A percentile compares a stretch with the other conserved stretches of the same genome.
Conservation (phyloP, 2,113 vertebrate genomes). For the Colaptes auratus region DNA sequence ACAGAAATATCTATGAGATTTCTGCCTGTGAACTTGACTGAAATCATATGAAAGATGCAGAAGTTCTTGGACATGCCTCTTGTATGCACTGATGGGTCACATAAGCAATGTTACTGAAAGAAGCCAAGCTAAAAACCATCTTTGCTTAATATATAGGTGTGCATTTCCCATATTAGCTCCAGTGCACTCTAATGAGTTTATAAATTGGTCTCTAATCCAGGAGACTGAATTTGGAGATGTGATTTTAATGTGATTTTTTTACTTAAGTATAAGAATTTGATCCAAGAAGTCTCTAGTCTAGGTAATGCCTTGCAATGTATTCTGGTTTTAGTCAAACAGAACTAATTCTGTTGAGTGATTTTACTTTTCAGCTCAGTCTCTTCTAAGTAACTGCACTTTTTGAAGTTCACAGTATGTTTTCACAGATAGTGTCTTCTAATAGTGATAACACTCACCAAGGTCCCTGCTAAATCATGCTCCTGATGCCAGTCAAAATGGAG, state of each 20-base stretch:
- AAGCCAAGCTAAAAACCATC: neutral
- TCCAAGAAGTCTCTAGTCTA: neutral
- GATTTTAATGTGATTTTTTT: neutral
- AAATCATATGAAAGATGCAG: neutral
- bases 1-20: neutral
- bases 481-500: too few species aligned
- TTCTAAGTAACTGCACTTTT: too few species aligned
- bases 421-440: too few species aligned
- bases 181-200: neutral
- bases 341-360: too few species aligned
- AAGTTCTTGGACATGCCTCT: neutral
- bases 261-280: neutral
- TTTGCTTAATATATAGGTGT: neutral
- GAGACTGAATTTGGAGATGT: neutral
- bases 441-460: too few species aligned
- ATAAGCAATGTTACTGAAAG: neutral
- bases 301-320: neutral
- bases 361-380: too few species aligned
- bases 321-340: too few species aligned
- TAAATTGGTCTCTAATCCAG: neutral
- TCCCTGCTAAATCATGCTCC: too few species aligned
- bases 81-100: neutral
- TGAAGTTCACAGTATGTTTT: too few species aligned
- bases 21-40: neutral
- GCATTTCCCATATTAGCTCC: neutral